phyloP scores from a whole-genome alignment of 2,888 invertebrate species.

The Priocnemis perturbator region DNA sequence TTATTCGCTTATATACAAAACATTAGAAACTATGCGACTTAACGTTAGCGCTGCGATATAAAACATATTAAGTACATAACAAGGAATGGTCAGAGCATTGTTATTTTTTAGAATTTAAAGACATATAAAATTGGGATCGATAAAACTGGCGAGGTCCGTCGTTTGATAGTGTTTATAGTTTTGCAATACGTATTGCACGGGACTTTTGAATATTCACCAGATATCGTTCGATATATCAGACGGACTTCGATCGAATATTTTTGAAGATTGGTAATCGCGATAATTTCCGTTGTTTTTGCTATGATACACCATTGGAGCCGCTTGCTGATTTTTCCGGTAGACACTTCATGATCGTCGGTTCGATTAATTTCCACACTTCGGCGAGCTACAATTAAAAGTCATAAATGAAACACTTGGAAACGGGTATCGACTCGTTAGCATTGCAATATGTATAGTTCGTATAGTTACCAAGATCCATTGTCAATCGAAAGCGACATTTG shows the following conservation, averaged over 20 bases:
- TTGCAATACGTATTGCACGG: neutral
- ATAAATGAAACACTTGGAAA: slow-evolving; percentile 2
- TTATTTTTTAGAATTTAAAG: slow-evolving; percentile 25
- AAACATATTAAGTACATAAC: slow-evolving; percentile 69
- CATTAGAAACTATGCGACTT: slow-evolving; percentile 19
- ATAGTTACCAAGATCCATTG: slow-evolving; percentile 6
- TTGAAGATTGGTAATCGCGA: neutral
- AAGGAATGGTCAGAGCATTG: slow-evolving; percentile 53
- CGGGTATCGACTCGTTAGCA: no score
- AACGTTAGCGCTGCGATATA: slow-evolving; percentile 41
- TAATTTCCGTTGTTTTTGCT: slow-evolving; percentile 29
- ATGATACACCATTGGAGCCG: slow-evolving; percentile 62
- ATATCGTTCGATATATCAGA: slow-evolving; percentile 2
- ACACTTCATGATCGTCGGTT: slow-evolving; percentile 77
- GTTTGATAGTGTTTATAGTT: no score
- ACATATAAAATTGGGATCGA: slow-evolving; percentile 20
- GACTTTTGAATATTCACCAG: slow-evolving; percentile 4
- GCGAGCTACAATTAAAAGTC: slow-evolving; percentile 74
- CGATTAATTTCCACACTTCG: slow-evolving; percentile 78
- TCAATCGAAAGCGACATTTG: neutral
- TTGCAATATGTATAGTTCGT: neutral
- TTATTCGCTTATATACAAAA: slow-evolving; percentile 37
- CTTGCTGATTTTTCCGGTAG: slow-evolving; percentile 72
- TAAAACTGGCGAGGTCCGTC: neutral
- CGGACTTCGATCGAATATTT: neutral